Evolutionary conservation across 1,140 invertebrate genomes (phyloP), one percentile per base, ranked within the genome.

Genomic region (Acromyrmex echinatior): DNA sequence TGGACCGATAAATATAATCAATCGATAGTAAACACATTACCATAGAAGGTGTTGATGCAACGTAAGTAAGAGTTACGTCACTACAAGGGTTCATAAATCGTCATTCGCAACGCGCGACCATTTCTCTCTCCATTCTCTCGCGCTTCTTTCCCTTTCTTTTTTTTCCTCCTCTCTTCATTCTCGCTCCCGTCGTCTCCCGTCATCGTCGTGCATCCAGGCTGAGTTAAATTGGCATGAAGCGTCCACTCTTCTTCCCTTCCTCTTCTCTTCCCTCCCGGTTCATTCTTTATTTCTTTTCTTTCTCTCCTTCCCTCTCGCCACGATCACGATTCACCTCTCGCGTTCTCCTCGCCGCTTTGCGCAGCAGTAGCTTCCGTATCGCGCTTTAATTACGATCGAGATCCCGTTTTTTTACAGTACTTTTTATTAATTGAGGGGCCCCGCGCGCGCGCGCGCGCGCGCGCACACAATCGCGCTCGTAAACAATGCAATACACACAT

Each of bases 141-240:
- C 21, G 53, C 66, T 77, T 76, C 56, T 60, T 39, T 60, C 73
- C 56, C 73, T 62, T 39, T 58, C 9, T 66, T 18, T 16, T 66
- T 25, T 25, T 49, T 71, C 35, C 60, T 60, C 28, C 25, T 25
- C 4, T 49, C 60, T 63, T 89, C 49, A 65, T 77, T 60, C 53
- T 56, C 78, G 68, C 58, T 74, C 66, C 53, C 84, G 51, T 56
- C 51, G 25, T 49, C 25, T 53, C 28, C 49, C 31, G 58, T 63
- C 66, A 51, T 81, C 63, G 85, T 81, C 81, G 63, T 85, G 77
- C 84, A 45, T 87, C 31, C 70, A 45, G 56, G 51, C 60, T 89
- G 87, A 92, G 93, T 94, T 93, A 94, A 95, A 95, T 95, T 93
- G 93, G 94, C 94, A 95, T 94, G 93, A 95, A 95, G 94, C 94